phyloP scores from a whole-genome alignment of 1,140 invertebrate species.

The Sitobion miscanthi region DNA sequence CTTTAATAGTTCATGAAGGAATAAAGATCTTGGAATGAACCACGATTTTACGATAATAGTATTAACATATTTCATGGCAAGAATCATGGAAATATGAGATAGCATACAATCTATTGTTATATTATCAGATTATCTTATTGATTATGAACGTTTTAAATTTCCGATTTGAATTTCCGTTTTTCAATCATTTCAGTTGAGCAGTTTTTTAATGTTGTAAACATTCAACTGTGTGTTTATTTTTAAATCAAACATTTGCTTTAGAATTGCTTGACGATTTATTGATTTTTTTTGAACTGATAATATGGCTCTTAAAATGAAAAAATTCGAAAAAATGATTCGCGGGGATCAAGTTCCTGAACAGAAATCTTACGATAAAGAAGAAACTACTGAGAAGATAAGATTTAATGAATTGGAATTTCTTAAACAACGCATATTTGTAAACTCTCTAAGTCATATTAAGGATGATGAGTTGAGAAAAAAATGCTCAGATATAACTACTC shows the following conservation, averaged over 20 bases:
- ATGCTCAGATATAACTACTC: conserved; percentile 12
- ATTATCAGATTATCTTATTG: not conserved
- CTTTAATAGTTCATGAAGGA: no score
- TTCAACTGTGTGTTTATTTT: not conserved
- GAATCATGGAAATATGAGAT: not conserved
- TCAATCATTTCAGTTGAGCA: not conserved
- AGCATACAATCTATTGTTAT: not conserved
- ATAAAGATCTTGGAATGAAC: not conserved
- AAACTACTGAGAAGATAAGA: not conserved
- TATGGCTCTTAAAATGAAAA: conserved; percentile 42
- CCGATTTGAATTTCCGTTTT: not conserved
- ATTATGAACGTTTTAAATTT: not conserved
- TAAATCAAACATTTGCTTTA: not conserved
- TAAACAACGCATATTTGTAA: conserved; percentile 34
- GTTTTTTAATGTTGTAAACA: not conserved
- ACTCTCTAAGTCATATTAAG: conserved; percentile 18
- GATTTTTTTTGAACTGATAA: not conserved
- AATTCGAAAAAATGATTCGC: conserved; percentile 35
- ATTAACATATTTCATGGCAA: not conserved
- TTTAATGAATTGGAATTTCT: not conserved
- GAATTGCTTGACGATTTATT: not conserved
- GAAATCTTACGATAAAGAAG: not conserved
- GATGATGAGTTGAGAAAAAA: not conserved
- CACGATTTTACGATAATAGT: not conserved
- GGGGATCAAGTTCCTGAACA: not conserved